phyloP scores from a whole-genome alignment of 2,888 invertebrate species.

The Zele albiditarsus region DNA sequence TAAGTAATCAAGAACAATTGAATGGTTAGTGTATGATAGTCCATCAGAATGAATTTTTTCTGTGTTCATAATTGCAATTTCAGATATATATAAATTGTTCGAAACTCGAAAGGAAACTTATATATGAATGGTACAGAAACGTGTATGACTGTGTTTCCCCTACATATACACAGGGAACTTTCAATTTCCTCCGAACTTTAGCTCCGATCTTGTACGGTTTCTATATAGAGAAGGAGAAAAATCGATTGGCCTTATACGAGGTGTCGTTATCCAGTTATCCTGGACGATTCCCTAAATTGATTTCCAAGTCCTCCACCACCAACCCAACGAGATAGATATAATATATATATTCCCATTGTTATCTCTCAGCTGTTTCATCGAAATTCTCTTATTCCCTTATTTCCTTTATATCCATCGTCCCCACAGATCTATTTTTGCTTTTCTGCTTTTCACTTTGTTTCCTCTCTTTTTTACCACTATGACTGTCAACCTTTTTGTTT shows the following conservation, averaged over 20 bases:
- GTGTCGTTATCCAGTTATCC: conserved; percentile 64
- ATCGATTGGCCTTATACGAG: conserved; percentile 49
- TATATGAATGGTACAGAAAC: conserved; percentile 3
- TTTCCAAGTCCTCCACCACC: conserved; percentile 59
- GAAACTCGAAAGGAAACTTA: conserved; percentile 8
- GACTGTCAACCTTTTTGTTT: conserved; percentile 7
- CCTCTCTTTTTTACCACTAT: conserved; percentile 25
- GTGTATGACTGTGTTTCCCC: background rate
- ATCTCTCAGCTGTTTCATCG: conserved; percentile 62
- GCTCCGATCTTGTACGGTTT: conserved; percentile 30
- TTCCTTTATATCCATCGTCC: conserved; percentile 49
- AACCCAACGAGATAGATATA: conserved; percentile 38
- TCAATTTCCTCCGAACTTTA: conserved; percentile 53
- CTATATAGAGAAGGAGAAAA: conserved; percentile 39
- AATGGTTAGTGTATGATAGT: background rate
- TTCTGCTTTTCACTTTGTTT: conserved; percentile 48
- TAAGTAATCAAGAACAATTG: no score
- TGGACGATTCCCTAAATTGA: conserved; percentile 68
- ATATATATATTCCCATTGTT: conserved; percentile 54
- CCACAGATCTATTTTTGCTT: conserved; percentile 51
- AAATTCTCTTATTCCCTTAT: conserved; percentile 46
- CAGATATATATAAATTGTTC: background rate
- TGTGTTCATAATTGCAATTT: background rate
- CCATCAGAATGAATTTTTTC: background rate
- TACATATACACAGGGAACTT: conserved; percentile 48